Evolutionary conservation across 1,140 invertebrate genomes (phyloP).

Genomic region (Euura saliciscinereae): DNA sequence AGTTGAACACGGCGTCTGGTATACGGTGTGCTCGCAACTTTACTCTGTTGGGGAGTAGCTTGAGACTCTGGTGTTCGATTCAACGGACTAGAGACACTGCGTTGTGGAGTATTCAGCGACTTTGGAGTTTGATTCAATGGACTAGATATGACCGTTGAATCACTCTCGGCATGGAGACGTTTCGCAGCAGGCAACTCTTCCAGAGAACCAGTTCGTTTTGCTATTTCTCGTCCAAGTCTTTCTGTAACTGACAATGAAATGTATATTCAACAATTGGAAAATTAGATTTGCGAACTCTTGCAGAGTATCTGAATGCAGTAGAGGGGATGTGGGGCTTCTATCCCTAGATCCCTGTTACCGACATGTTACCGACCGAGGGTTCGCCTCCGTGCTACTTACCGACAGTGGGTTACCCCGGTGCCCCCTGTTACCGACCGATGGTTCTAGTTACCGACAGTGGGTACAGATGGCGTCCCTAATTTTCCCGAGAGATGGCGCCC

Average conservation of each 20-base stretch:
- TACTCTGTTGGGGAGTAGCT: background rate
- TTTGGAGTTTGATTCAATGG: constrained; percentile 7
- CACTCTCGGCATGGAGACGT: background rate
- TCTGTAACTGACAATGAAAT: background rate
- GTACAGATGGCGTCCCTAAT: too few relatives aligned
- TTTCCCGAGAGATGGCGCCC: too few relatives aligned
- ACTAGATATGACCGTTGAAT: background rate
- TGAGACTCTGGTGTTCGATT: background rate
- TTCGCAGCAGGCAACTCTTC: background rate
- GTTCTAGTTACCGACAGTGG: too few relatives aligned
- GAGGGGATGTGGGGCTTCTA: too few relatives aligned
- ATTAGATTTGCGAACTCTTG: background rate
- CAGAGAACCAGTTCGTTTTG: background rate
- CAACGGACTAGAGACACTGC: background rate
- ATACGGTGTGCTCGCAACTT: background rate
- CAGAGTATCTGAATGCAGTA: too few relatives aligned
- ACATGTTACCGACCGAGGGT: too few relatives aligned
- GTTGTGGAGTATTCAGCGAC: background rate
- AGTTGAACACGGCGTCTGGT: background rate
- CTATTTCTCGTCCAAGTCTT: constrained; percentile 1
- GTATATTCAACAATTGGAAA: constrained; percentile 7
- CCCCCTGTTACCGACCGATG: too few relatives aligned
- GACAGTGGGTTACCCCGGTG: too few relatives aligned
- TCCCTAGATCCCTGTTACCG: too few relatives aligned
- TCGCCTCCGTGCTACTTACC: too few relatives aligned